Evolutionary conservation across 2,797 vertebrate species (phyloP).

Genomic region (Coilia nasus): DNA sequence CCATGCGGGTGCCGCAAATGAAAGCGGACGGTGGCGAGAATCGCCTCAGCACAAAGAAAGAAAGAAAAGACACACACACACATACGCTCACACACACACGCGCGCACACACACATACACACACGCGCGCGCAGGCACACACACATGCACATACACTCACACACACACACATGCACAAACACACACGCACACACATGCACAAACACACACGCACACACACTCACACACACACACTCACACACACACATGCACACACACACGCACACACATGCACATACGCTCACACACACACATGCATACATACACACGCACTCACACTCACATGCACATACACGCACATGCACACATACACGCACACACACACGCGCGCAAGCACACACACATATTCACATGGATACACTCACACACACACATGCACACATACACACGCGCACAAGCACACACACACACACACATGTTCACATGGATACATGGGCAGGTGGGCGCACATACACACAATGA

Average conservation of each 20-base stretch:
- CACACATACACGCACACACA: conserved; percentile 14
- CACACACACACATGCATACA: background rate
- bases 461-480: conserved; percentile 11
- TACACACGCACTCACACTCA: conserved; percentile 15
- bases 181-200: background rate
- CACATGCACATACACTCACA: conserved; percentile 1
- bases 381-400: conserved; percentile 2
- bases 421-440: background rate
- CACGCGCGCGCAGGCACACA: conserved; percentile 11
- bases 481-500: conserved; percentile 59
- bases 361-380: conserved; percentile 10
- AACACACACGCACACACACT: conserved; percentile 25
- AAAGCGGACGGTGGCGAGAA: conserved; percentile 63
- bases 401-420: conserved; percentile 6
- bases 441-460: background rate
- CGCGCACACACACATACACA: no score
- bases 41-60: conserved; percentile 66
- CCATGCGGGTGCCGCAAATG: conserved; percentile 68
- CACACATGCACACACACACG: conserved; percentile 33
- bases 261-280: conserved; percentile 23
- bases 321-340: background rate
- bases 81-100: conserved; percentile 5
- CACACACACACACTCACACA: conserved; percentile 26
- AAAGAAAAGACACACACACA: conserved; percentile 23
- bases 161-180: conserved; percentile 11